Percentiles rank a stretch among this genome's conserved stretches.
phyloP scores from a whole-genome alignment of 2,113 vertebrate genomes.

The Cavia porcellus region DNA sequence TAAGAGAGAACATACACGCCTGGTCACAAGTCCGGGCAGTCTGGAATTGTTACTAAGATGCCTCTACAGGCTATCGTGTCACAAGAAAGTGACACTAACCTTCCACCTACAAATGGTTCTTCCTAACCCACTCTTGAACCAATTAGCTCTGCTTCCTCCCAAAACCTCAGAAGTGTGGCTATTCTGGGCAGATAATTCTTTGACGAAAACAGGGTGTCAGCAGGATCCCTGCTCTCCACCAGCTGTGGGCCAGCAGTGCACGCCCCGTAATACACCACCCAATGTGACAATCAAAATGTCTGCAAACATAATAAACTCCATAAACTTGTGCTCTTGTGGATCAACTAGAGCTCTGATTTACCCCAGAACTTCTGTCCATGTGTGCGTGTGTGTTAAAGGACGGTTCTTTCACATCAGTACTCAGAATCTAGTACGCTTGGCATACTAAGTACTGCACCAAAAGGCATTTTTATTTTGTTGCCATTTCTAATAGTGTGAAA shows the following conservation, averaged over 20 bases:
- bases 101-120: not conserved
- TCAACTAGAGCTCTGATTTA: not conserved
- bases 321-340: not conserved
- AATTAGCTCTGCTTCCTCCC: not conserved
- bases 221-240: not conserved
- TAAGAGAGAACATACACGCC: not conserved
- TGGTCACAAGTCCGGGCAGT: no score
- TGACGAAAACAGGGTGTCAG: not conserved
- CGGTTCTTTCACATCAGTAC: not conserved
- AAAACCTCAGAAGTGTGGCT: not conserved
- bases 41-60: not conserved
- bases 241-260: not conserved
- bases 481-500: not conserved
- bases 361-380: not conserved
- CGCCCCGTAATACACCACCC: not conserved
- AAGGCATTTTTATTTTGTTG: not conserved
- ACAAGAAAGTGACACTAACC: fast-evolving
- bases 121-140: not conserved
- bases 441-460: not conserved
- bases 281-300: not conserved
- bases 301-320: not conserved
- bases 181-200: not conserved
- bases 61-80: not conserved
- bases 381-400: not conserved
- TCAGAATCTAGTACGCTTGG: not conserved